Evolutionary conservation across 1,140 invertebrate genomes (phyloP), one percentile per base, ranked within the genome.

Genomic region (Drosophila ficusphila): DNA sequence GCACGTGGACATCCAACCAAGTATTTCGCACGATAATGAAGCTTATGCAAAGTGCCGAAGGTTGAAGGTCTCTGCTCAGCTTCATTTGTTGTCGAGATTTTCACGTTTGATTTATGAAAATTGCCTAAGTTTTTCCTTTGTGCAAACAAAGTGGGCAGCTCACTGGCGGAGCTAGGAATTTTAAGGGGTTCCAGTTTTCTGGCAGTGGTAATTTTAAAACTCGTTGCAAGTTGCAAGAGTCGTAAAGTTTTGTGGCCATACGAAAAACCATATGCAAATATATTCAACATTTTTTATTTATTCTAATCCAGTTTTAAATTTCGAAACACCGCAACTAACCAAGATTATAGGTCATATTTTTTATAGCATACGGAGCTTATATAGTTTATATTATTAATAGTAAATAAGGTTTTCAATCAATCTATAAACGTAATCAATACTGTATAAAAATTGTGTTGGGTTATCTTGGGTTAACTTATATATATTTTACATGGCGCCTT

Each of bases 21-120:
- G 19, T n/a, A 42, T 25, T 65, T 65, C 54, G 38, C 48, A 69
- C 49, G 41, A 61, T 52, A 51, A 52, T 61, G 56, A 42, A 33
- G 64, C 54, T 49, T 38, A 64, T 58, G 58, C 57, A 69, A 42
- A 53, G 41, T 39, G 44, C 18, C 46, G n/a, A 62, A 62, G 25
- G 47, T 42, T 68, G 39, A 62, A 68, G 64, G 64, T 46, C 47
- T 38, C 29, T 25, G 16, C 38, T 21, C 21, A 46, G 19, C 16
- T 23, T 54, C 38, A 42, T 54, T 54, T 44, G 6, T 11, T 18
- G 42, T 47, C 23, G n/a, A 33, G 62, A 25, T 44, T 51, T 58
- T 12, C 12, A 4, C 46, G 21, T 18, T 68, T 51, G 46, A 44
- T 51, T 61, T 61, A 61, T 68, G 29, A 31, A 51, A 44, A 51